A percentile compares a stretch with the other conserved stretches of the same genome.
Evolutionary conservation across 2,113 vertebrate genomes (phyloP).

Genomic region (Paratilapia polleni): DNA sequence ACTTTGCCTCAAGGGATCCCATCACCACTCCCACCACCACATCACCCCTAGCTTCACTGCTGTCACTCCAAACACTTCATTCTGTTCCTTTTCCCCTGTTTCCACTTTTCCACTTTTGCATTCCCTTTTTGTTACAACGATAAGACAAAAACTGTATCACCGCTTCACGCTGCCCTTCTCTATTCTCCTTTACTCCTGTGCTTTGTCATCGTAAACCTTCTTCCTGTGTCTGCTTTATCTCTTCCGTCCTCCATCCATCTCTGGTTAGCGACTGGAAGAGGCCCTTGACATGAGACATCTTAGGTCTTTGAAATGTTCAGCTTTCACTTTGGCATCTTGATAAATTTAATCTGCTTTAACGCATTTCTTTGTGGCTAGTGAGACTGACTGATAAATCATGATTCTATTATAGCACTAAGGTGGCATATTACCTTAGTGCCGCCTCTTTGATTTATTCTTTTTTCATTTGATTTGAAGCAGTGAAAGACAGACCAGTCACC

Average conservation of each 20-base stretch:
- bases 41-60: not conserved
- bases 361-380: not conserved
- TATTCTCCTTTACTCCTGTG: not conserved
- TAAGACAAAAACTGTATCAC: not conserved
- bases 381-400: slow-evolving; percentile 33
- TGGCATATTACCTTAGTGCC: slow-evolving; percentile 16
- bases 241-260: slow-evolving; percentile 2
- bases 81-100: not conserved
- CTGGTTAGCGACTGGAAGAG: not conserved
- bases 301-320: slow-evolving; percentile 7
- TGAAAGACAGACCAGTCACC: slow-evolving; percentile 3
- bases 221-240: not conserved
- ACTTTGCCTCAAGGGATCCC: slow-evolving; percentile 38
- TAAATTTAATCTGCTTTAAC: slow-evolving; percentile 17
- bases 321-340: slow-evolving; percentile 13
- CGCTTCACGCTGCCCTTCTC: not conserved
- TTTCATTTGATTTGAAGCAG: not conserved
- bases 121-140: not conserved
- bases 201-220: not conserved
- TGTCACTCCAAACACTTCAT: not conserved
- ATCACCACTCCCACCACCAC: slow-evolving; percentile 7
- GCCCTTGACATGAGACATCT: slow-evolving; percentile 5
- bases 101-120: not conserved
- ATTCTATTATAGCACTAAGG: slow-evolving; percentile 23
- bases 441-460: not conserved